Evolutionary conservation across 1,140 invertebrate genomes (phyloP).

Genomic region (Diorhabda sublineata): DNA sequence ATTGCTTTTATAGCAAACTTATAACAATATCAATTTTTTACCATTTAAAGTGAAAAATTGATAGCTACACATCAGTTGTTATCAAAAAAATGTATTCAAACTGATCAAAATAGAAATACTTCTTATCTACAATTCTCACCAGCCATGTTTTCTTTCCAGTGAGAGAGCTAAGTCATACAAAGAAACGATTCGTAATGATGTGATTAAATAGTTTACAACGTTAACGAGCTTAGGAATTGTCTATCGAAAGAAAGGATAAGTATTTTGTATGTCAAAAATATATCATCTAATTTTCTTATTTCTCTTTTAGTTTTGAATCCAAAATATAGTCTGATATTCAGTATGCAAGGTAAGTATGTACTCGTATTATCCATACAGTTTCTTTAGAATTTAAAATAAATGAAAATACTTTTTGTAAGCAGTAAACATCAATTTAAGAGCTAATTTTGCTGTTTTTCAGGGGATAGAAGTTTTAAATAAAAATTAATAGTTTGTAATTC

Average conservation of each 20-base stretch:
- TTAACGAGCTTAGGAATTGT: neutral
- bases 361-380: no score
- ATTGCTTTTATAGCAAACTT: neutral
- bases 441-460: no score
- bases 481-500: no score
- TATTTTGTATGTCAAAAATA: neutral
- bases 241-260: conserved; percentile 12
- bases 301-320: no score
- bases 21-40: neutral
- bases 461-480: no score
- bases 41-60: neutral
- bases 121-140: conserved; percentile 4
- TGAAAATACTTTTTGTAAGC: no score
- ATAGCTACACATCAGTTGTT: neutral
- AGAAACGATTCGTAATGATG: neutral
- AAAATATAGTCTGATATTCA: no score
- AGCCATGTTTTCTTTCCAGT: conserved; percentile 12
- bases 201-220: neutral
- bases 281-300: no score
- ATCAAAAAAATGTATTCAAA: conserved; percentile 13
- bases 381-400: no score
- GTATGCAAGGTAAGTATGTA: no score
- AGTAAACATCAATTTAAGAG: no score
- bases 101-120: neutral
- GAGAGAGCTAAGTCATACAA: conserved; percentile 2